Base-by-base conservation (phyloP, 2,113 vertebrate species). In the Gymnogyps californianus region DNA sequence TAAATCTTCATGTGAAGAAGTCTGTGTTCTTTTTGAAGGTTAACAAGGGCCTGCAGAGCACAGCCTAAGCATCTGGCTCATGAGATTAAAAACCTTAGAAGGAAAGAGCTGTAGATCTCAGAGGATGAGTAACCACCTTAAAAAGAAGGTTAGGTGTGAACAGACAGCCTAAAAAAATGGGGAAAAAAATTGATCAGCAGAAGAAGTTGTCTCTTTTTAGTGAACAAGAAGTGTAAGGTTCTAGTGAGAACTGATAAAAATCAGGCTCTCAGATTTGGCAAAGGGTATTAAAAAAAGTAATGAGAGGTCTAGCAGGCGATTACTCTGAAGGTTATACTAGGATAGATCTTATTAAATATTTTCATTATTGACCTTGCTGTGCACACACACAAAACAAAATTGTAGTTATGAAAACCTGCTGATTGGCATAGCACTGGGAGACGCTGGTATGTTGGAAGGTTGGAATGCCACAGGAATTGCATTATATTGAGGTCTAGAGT, bases 31-130 rank as follows among this genome's bases (percentile, higher is more conserved):
- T 89, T 96, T 61, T 95, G 93, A 96, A 94, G 93, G 93, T 96
- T 95, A 95, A 96, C 89, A 95, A 91, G 91, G 83, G 58, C 95
- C 93, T 93, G 83, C 78, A 91, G 95, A 94, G 70, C 83, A 65
- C 77, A 95, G 71, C 58, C 91, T 82, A 87, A 93, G 95, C 91
- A 96, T 96, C 93, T 97, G 97, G 94, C 77, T 95, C 93, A 77
- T 95, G 93, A 95, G 91, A 95, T 97, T 97, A 97, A 94, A 97
- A 93, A 80, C 57, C 28, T 54, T 54, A 57, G 70, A 87, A 92
- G 52, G 34, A 89, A 89, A 81, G 81, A 5, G 15, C 69, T 5
- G 7, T 65, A 85, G 92, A 83, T 67, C 82, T 91, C 83, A 74
- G 75, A 94, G n/a, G 34, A 89, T 89, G 89, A 94, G 74, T 87